Evolutionary conservation across 2,113 vertebrate species (phyloP).

Genomic region (Felis catus): F.catus_Fca126_mat1.0 CM031417.1:112318001-112318500

Average conservation of each 20-base stretch:
- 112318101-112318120: not conserved
- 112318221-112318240: conserved; percentile 2
- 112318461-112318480: conserved; percentile 42
- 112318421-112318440: not conserved
- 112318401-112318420: not conserved
- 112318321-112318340: not conserved
- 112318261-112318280: conserved; percentile 35
- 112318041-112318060: not conserved
- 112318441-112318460: not conserved
- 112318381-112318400: conserved; percentile 27
- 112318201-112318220: not conserved
- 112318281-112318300: not conserved
- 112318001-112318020: conserved; percentile 33
- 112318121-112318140: conserved; percentile 47
- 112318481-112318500: conserved; percentile 29
- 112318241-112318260: conserved; percentile 24
- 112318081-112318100: not conserved
- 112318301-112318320: not conserved
- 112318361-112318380: conserved; percentile 32
- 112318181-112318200: not conserved
- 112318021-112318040: not conserved
- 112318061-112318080: not conserved
- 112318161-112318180: not conserved
- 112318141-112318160: not conserved
- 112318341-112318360: conserved; percentile 38